Evolutionary conservation across 1,140 invertebrate genomes (phyloP).

Genomic region (Drosophila neocordata): DNA sequence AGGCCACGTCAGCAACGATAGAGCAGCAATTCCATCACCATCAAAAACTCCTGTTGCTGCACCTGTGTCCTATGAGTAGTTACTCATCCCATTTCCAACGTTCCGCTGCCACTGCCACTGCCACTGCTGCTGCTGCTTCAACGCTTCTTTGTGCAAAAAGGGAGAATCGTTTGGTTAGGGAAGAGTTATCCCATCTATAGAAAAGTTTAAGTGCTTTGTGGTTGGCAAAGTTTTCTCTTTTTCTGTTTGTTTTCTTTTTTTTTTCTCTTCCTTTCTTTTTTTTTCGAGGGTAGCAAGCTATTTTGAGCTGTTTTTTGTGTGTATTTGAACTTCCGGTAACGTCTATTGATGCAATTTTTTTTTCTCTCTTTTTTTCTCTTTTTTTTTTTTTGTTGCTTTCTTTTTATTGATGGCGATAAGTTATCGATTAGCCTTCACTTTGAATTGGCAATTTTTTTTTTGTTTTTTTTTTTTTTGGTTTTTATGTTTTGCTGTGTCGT

Average conservation of each 20-base stretch:
- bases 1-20: constrained; percentile 48
- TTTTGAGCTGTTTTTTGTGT: constrained; percentile 44
- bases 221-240: constrained; percentile 46
- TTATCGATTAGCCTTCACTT: constrained; percentile 65
- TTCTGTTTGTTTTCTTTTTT: constrained; percentile 4
- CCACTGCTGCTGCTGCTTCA: constrained; percentile 59
- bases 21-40: neutral
- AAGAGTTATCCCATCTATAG: constrained; percentile 51
- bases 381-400: neutral
- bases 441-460: neutral
- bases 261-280: constrained; percentile 19
- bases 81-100: no score
- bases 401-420: constrained; percentile 64
- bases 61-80: constrained; percentile 40
- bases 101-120: constrained; percentile 15
- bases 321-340: constrained; percentile 12
- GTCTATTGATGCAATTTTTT: constrained; percentile 33
- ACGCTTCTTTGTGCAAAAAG: constrained; percentile 69
- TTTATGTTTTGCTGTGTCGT: no score
- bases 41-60: constrained; percentile 43
- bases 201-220: constrained; percentile 78
- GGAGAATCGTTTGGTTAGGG: neutral
- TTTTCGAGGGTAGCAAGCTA: constrained; percentile 20
- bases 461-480: constrained; percentile 9
- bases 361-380: neutral